phyloP scores from a whole-genome alignment of 2,797 vertebrate species.

The Falco concolor region DNA sequence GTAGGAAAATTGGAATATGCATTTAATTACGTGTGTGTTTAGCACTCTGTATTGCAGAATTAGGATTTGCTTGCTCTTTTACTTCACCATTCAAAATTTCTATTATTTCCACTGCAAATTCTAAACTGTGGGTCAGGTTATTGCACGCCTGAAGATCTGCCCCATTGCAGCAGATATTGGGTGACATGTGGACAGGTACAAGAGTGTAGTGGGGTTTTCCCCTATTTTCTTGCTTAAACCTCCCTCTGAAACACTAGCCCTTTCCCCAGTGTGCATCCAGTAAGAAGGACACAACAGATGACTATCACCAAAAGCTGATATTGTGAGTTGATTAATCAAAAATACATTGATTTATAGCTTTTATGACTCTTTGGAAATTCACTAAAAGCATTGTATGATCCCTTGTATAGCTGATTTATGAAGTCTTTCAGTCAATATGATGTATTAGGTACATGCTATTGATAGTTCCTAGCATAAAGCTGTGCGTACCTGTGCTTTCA shows the following conservation, averaged over 20 bases:
- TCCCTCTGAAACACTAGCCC: neutral
- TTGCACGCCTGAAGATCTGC: neutral
- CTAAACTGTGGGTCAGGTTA: neutral
- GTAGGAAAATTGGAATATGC: neutral
- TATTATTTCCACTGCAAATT: neutral
- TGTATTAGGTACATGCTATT: constrained; percentile 12
- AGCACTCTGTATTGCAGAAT: neutral
- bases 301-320: neutral
- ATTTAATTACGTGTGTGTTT: neutral
- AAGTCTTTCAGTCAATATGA: constrained; percentile 57
- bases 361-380: constrained; percentile 36
- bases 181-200: neutral
- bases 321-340: neutral
- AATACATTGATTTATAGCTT: neutral
- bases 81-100: neutral
- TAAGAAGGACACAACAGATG: neutral
- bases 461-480: neutral
- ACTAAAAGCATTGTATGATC: constrained; percentile 60
- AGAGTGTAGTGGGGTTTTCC: neutral
- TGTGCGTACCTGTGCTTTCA: neutral
- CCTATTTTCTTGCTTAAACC: neutral
- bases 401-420: constrained; percentile 62
- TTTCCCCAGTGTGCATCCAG: neutral
- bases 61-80: neutral
- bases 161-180: neutral